Evolutionary conservation across 2,113 vertebrate species (phyloP), one percentile per base, ranked within the genome.

Genomic region (Ursus arctos): DNA sequence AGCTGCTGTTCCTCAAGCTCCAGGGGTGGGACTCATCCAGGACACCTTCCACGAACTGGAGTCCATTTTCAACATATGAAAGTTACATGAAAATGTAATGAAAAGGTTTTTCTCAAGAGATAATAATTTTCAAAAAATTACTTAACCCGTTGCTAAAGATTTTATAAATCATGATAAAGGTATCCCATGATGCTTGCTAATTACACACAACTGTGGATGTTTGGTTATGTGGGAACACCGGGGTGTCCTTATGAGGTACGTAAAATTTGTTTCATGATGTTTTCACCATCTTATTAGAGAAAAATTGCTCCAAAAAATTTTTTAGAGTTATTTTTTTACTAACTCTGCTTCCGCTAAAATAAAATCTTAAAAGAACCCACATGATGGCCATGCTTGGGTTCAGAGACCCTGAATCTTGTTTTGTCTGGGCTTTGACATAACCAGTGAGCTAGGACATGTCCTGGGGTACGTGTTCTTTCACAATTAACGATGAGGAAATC

Each of bases 401-500:
- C 79, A 84, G 71, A 89, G 47, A 2, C 47, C 43, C 84, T 31
- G 53, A 53, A 40, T 28, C 31, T n/a, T 33, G 74, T 63, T 33
- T 49, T 19, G 33, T n/a, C 16, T 43, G 18, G 71, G 51, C 16
- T 63, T 97, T 53, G 8, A 7, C 9, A 16, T 22, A 11, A 47
- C 24, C 33, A 13, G 47, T 6, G 4, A 59, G 21, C 19, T 12
- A 12, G 69, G 31, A n/a, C 4, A 19, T 59, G 69, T 95, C 49
- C 28, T 53, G 11, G 43, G 18, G 83, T 15, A 19, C 2, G 16
- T 0, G 11, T 71, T 69, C 43, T 43, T 24, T 94, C 21, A 31
- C 6, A 0, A 6, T 49, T 14, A 65, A 12, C 0, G 0, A 22
- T 12, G 88, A 59, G n/a, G 36, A 36, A 47, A 61, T 49, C 0